Conservation (phyloP, 1,140 invertebrate genomes). For the Pemphigus obesinymphae region DNA sequence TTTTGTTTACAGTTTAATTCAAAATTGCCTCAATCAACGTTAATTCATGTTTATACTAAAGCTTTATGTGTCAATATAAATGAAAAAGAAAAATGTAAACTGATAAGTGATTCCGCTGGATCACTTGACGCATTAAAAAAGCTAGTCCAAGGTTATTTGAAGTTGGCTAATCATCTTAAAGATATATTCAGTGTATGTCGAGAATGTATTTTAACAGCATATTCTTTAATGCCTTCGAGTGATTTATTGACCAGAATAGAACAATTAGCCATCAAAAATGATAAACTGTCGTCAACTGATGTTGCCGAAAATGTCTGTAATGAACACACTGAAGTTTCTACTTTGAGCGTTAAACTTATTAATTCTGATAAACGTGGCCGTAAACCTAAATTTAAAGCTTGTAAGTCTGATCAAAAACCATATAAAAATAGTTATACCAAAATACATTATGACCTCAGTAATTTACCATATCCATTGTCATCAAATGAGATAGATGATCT, state of each 20-base stretch:
- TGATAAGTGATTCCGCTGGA: conserved; percentile 55
- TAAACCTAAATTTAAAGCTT: neutral
- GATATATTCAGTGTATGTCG: conserved; percentile 52
- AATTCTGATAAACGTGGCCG: neutral
- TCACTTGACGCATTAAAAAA: conserved; percentile 55
- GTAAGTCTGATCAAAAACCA: neutral
- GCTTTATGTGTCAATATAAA: conserved; percentile 72
- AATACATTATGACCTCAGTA: neutral
- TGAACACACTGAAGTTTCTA: neutral
- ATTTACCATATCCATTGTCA: conserved; percentile 49
- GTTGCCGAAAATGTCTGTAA: neutral
- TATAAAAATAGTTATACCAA: neutral
- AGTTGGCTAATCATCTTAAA: conserved; percentile 56
- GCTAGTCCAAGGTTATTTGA: conserved; percentile 57
- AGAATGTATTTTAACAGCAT: conserved; percentile 63
- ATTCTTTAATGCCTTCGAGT: conserved; percentile 60
- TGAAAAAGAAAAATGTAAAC: conserved; percentile 64
- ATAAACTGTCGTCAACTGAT: neutral
- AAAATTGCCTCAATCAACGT: conserved; percentile 58
- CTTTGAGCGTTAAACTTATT: neutral
- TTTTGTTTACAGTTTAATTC: conserved; percentile 57
- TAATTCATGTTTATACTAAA: conserved; percentile 67
- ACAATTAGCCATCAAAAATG: conserved; percentile 45
- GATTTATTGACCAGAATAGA: conserved; percentile 54
- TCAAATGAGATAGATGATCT: conserved; percentile 60